A percentile compares a stretch with the other conserved stretches of the same genome.
phyloP scores from a whole-genome alignment of 2,888 invertebrate genomes.

The Oxycera nigricornis region DNA sequence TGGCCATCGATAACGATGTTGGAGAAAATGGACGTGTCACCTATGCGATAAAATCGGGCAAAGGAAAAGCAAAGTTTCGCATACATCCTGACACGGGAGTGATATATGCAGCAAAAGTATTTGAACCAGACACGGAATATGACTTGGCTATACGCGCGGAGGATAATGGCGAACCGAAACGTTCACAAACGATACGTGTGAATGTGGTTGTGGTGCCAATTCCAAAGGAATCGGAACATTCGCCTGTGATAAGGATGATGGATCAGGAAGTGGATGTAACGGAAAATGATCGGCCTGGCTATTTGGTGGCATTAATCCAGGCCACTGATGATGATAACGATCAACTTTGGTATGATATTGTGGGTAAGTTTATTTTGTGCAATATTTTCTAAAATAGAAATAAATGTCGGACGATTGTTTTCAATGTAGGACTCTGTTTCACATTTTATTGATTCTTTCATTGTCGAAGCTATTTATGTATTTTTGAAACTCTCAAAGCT shows the following conservation, averaged over 20 bases:
- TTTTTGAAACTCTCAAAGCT: no score
- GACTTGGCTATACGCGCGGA: slow-evolving; percentile 67
- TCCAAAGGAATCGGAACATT: slow-evolving; percentile 67
- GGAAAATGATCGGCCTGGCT: slow-evolving; percentile 86
- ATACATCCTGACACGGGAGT: slow-evolving; percentile 84
- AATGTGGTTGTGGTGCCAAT: slow-evolving; percentile 71
- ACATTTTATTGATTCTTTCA: no score
- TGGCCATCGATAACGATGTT: slow-evolving; percentile 82
- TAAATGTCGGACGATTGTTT: no score
- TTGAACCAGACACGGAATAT: slow-evolving; percentile 68
- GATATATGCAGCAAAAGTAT: slow-evolving; percentile 76
- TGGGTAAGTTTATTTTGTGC: slow-evolving; percentile 67
- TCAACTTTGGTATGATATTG: slow-evolving; percentile 89
- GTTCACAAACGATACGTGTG: slow-evolving; percentile 78
- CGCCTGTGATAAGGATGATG: slow-evolving; percentile 69
- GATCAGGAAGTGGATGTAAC: slow-evolving; percentile 77
- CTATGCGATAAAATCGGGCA: slow-evolving; percentile 81
- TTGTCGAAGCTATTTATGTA: no score
- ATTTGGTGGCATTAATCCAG: slow-evolving; percentile 83
- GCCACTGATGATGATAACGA: slow-evolving; percentile 88
- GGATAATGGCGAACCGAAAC: slow-evolving; percentile 78
- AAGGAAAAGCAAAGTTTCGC: slow-evolving; percentile 80
- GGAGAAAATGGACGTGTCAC: slow-evolving; percentile 83
- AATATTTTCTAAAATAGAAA: no score
- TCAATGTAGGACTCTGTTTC: no score